A percentile compares a stretch with the other conserved stretches of the same genome.
These are phyloP conservation scores for Acrobasis suavella DNA, from an alignment of 2,888 invertebrate genomes.

Conservation along the genomic window DNA sequence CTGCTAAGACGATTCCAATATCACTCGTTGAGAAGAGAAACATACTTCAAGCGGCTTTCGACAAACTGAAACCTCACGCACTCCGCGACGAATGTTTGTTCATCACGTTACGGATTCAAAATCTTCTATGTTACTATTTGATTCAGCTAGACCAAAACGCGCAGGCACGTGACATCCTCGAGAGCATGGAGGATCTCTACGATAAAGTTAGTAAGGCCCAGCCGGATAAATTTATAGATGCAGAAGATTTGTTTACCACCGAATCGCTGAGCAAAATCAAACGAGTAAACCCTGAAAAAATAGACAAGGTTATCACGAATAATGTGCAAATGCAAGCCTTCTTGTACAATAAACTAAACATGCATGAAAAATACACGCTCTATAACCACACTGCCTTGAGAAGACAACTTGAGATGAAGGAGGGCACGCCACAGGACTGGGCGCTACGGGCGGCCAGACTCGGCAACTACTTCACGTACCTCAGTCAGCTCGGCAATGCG, in stretches of 20 bases:
- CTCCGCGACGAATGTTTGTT: slow-evolving; percentile 71
- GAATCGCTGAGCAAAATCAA: slow-evolving; percentile 55
- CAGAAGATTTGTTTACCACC: slow-evolving; percentile 80
- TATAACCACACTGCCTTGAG: slow-evolving; percentile 82
- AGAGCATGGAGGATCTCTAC: slow-evolving; percentile 73
- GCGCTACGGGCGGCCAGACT: slow-evolving; percentile 78
- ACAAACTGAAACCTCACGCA: slow-evolving; percentile 61
- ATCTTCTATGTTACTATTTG: slow-evolving; percentile 81
- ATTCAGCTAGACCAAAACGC: slow-evolving; percentile 76
- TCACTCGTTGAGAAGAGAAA: slow-evolving; percentile 62
- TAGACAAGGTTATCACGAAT: slow-evolving; percentile 82
- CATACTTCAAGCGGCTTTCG: slow-evolving; percentile 55
- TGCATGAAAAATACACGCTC: slow-evolving; percentile 76
- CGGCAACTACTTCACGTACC: slow-evolving; percentile 76
- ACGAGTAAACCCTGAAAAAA: slow-evolving; percentile 70
- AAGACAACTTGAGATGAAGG: slow-evolving; percentile 80
- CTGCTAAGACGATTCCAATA: slow-evolving; percentile 65
- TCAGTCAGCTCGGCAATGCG: slow-evolving; percentile 72
- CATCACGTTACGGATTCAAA: slow-evolving; percentile 80
- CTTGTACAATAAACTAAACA: slow-evolving; percentile 80
- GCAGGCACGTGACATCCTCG: slow-evolving; percentile 74
- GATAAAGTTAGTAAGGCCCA: slow-evolving; percentile 59
- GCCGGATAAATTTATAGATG: slow-evolving; percentile 62
- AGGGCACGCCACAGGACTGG: slow-evolving; percentile 83
- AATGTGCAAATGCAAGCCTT: slow-evolving; percentile 85